These are phyloP conservation scores for Megalonaias nervosa DNA, from an alignment of 1,140 invertebrate genomes.

Conservation along the genomic window DNA sequence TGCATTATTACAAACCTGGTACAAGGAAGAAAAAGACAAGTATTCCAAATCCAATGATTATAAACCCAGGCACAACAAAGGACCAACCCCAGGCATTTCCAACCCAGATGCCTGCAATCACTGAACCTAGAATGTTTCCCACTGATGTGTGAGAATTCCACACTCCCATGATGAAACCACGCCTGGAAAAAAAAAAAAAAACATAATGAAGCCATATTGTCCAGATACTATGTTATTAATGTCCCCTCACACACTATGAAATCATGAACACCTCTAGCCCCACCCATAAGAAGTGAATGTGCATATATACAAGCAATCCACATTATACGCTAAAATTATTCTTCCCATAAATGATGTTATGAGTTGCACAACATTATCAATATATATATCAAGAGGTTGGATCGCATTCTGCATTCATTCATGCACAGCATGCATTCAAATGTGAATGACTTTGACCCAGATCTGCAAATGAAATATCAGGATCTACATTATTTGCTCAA, in stretches of 20 bases:
- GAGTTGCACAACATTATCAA: too few relatives aligned
- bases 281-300: neutral
- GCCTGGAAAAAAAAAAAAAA: slow-evolving; percentile 52
- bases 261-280: neutral
- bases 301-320: too few relatives aligned
- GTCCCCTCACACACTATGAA: neutral
- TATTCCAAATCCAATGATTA: slow-evolving; percentile 85
- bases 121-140: slow-evolving; percentile 90
- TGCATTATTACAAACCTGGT: slow-evolving; percentile 59
- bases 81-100: slow-evolving; percentile 87
- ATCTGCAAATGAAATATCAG: too few relatives aligned
- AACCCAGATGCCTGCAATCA: slow-evolving; percentile 90
- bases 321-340: too few relatives aligned
- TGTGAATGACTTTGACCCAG: too few relatives aligned
- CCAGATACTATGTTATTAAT: neutral
- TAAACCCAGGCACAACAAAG: slow-evolving; percentile 90
- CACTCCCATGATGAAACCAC: slow-evolving; percentile 93
- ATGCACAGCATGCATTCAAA: too few relatives aligned
- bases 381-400: too few relatives aligned
- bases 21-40: slow-evolving; percentile 90
- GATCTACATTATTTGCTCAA: too few relatives aligned
- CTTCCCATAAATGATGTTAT: too few relatives aligned
- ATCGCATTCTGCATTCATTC: too few relatives aligned
- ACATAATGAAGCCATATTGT: neutral
- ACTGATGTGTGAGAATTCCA: slow-evolving; percentile 97